A percentile compares a stretch with the other conserved stretches of the same genome.
Conservation (phyloP, 2,888 invertebrate genomes). For the Priocnemis perturbator region DNA sequence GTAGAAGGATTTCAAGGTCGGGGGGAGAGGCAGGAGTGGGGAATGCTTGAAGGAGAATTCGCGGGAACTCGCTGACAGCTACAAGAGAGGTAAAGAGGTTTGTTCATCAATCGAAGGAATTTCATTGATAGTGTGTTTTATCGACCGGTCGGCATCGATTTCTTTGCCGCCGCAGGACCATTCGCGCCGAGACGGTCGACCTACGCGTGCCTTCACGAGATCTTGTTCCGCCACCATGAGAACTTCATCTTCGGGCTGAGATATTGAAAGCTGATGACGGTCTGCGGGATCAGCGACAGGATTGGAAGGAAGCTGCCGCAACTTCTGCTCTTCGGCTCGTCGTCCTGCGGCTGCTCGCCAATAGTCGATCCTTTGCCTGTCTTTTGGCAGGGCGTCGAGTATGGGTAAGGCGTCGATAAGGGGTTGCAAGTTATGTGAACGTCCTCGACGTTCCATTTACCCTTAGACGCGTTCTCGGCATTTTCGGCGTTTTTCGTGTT, state of each 20-base stretch:
- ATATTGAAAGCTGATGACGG: slow-evolving; percentile 71
- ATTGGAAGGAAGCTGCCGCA: slow-evolving; percentile 71
- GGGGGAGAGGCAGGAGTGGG: slow-evolving; percentile 29
- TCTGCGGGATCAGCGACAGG: slow-evolving; percentile 69
- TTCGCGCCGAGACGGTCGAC: slow-evolving; percentile 35
- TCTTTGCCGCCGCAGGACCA: slow-evolving; percentile 13
- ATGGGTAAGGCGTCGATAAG: slow-evolving; percentile 66
- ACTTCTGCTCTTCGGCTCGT: slow-evolving; percentile 63
- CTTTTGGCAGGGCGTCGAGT: slow-evolving; percentile 65
- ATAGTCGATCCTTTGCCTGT: slow-evolving; percentile 28
- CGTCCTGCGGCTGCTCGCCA: slow-evolving; percentile 49
- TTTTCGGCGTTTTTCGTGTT: slow-evolving; percentile 3
- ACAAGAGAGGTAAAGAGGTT: slow-evolving; percentile 56
- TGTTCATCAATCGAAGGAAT: slow-evolving; percentile 32
- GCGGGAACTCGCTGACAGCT: slow-evolving; percentile 46
- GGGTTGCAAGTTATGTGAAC: slow-evolving; percentile 69
- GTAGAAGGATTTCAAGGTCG: too few relatives aligned
- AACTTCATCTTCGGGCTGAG: slow-evolving; percentile 78
- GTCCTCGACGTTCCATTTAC: slow-evolving; percentile 58
- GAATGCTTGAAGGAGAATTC: slow-evolving; percentile 34
- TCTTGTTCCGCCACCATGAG: slow-evolving; percentile 82
- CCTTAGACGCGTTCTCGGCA: slow-evolving; percentile 26
- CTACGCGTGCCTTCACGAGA: slow-evolving; percentile 79
- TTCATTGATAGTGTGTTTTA: slow-evolving; percentile 36
- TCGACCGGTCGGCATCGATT: slow-evolving; percentile 20